Conservation (phyloP, 2,113 vertebrate species). For the Chloropsis cyanopogon region DNA sequence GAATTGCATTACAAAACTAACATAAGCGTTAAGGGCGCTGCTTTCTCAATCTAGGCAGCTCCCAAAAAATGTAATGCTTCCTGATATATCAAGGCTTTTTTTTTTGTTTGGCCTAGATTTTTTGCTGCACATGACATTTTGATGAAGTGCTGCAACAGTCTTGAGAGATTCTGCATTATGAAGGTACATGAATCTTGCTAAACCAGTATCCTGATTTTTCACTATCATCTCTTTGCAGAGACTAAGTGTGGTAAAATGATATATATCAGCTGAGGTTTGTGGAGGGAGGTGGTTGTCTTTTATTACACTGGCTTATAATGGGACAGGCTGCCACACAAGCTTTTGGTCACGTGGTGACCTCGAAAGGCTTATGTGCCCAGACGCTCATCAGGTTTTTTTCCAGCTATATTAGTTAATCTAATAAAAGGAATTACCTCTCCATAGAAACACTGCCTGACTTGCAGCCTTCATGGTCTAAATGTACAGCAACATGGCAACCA, state of each 20-base stretch:
- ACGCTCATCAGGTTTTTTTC: background rate
- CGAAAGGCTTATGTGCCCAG: background rate
- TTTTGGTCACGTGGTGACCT: background rate
- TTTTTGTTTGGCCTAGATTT: background rate
- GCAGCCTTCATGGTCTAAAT: background rate
- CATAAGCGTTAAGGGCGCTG: background rate
- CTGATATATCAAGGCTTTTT: background rate
- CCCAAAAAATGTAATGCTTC: background rate
- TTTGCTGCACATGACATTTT: background rate
- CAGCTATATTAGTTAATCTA: background rate
- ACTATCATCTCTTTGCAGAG: background rate
- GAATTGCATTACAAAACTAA: background rate
- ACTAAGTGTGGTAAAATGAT: background rate
- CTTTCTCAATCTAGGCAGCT: background rate
- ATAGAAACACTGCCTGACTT: background rate
- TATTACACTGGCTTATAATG: background rate
- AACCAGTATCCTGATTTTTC: background rate
- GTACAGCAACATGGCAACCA: background rate
- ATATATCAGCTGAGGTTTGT: background rate
- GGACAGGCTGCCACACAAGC: background rate
- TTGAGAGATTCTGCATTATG: background rate
- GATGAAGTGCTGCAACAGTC: background rate
- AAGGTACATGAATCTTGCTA: background rate
- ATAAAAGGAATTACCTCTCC: constrained; percentile 25
- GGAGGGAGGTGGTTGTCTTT: background rate